Conservation (phyloP, 2,888 invertebrate species). For the Acronicta aceris region DNA sequence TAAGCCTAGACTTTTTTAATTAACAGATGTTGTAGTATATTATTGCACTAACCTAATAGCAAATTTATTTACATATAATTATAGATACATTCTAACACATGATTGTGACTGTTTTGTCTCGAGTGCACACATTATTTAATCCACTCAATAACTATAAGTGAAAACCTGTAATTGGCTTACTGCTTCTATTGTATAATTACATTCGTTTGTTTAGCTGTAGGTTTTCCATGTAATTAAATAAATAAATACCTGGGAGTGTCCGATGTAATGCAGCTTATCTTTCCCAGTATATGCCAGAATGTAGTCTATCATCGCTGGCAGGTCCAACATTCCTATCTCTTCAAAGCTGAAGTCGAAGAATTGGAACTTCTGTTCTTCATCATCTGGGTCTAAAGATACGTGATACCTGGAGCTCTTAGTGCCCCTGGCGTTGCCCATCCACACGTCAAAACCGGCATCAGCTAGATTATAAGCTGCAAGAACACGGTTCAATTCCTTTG, state of each 20-base stretch:
- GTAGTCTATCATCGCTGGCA: slow-evolving; percentile 79
- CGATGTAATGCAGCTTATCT: slow-evolving; percentile 76
- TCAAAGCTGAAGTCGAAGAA: slow-evolving; percentile 82
- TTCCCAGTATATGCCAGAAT: slow-evolving; percentile 65
- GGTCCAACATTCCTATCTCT: slow-evolving; percentile 75
- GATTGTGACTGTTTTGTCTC: no score
- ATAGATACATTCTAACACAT: no score
- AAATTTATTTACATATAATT: no score
- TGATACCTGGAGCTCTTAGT: slow-evolving; percentile 92
- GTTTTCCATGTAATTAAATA: no score
- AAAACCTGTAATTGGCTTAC: no score
- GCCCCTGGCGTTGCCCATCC: slow-evolving; percentile 95
- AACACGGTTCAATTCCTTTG: neutral
- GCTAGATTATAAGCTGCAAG: slow-evolving; percentile 91
- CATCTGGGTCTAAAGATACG: slow-evolving; percentile 69
- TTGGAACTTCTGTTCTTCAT: slow-evolving; percentile 49
- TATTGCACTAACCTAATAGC: no score
- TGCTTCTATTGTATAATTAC: no score
- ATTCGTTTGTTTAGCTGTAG: no score
- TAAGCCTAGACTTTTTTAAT: no score
- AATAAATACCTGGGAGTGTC: slow-evolving; percentile 72
- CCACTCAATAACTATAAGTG: no score
- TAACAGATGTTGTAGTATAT: no score
- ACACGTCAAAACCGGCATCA: slow-evolving; percentile 92
- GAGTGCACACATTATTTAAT: no score